Evolutionary conservation across 2,797 vertebrate genomes (phyloP), one percentile per base, ranked within the genome.

Genomic region (Smutsia gigantea): DNA sequence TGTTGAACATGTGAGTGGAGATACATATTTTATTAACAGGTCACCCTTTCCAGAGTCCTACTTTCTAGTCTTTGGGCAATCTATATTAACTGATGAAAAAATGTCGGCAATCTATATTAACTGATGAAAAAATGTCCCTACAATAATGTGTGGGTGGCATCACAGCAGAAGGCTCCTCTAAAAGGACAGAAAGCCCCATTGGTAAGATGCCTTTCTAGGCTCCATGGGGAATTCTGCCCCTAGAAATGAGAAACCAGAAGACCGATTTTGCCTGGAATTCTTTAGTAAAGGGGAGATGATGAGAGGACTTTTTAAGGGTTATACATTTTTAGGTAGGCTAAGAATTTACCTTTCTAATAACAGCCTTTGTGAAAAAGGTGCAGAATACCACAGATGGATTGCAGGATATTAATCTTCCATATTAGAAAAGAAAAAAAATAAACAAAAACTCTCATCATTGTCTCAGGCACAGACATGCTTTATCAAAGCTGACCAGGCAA

Each of bases 291-390:
- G 15, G 4, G 59, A 90, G 49, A 71, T 61, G 88, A 93, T 59
- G 14, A 95, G 37, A 85, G 21, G 42, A 59, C 11, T 49, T 90
- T 84, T 21, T 69, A 95, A 95, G 64, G 25, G 37, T 92, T 39
- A 13, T 11, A 75, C 10, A 75, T 55, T 53, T n/a, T 21, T 63
- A 81, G 29, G 0, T 4, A 69, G 17, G 42, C 59, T 90, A 89
- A 92, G 82, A 90, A 93, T 79, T 95, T 69, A 95, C 53, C 59
- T 96, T 97, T 93, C 49, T 71, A 79, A 85, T 88, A 74, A 94
- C 77, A 89, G 37, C 82, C 66, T 81, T 83, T 81, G 14, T 87
- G 72, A 55, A 79, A 95, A 66, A 89, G 53, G 19, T 29, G 68
- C 15, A 57, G 13, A 71, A 27, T 61, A 61, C 37, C 31, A 29